Evolutionary conservation across 2,888 invertebrate species (phyloP).

Genomic region (Mesorhabditis spiculigera): DNA sequence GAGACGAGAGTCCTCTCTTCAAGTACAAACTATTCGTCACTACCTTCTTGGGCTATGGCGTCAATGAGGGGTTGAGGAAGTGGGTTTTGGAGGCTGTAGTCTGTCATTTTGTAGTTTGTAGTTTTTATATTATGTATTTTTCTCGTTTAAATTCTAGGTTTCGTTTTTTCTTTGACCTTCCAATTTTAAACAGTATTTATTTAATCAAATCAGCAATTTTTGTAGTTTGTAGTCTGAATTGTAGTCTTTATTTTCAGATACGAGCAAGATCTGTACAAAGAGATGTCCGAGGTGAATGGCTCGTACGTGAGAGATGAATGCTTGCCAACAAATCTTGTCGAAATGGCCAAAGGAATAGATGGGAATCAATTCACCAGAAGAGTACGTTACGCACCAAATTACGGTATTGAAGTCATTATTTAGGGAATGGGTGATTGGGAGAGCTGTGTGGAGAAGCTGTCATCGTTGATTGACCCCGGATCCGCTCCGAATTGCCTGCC

Average conservation of each 20-base stretch:
- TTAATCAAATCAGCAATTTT: too few species aligned
- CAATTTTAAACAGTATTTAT: too few species aligned
- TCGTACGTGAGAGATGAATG: slow-evolving; percentile 46
- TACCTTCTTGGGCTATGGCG: slow-evolving; percentile 66
- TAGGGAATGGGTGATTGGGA: slow-evolving; percentile 54
- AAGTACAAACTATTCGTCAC: slow-evolving; percentile 64
- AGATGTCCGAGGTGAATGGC: slow-evolving; percentile 22
- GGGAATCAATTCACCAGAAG: slow-evolving; percentile 44
- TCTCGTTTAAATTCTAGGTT: too few species aligned
- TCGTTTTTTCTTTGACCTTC: too few species aligned
- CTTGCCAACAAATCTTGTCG: slow-evolving; percentile 43
- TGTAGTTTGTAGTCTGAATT: too few species aligned
- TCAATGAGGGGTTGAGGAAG: slow-evolving; percentile 61
- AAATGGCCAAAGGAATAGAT: slow-evolving; percentile 37
- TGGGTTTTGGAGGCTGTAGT: background rate
- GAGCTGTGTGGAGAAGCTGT: slow-evolving; percentile 37
- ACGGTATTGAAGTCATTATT: too few species aligned
- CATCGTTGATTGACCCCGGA: slow-evolving; percentile 27
- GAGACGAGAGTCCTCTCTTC: slow-evolving; percentile 61
- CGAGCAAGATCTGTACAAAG: slow-evolving; percentile 24
- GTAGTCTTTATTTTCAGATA: slow-evolving; percentile 18
- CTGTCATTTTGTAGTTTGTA: too few species aligned
- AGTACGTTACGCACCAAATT: slow-evolving; percentile 16
- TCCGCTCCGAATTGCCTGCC: slow-evolving; percentile 23
- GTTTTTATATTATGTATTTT: too few species aligned